Conservation (phyloP, 1,140 invertebrate species). For the Calephelis nemesis region DNA sequence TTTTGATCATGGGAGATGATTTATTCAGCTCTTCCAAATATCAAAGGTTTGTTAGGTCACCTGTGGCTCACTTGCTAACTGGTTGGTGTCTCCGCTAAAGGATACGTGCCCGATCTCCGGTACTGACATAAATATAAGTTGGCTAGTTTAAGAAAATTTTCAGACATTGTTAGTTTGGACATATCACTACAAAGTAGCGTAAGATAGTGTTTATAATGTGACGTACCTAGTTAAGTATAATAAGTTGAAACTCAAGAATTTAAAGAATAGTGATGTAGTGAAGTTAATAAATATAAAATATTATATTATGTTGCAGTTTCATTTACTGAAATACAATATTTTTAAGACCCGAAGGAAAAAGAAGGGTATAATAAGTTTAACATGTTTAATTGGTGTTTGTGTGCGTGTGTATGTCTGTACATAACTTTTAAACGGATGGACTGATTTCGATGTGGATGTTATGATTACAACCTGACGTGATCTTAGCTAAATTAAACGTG, state of each 20-base stretch:
- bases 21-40: no score
- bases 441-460: no score
- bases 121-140: conserved; percentile 60
- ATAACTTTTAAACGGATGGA: no score
- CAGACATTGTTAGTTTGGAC: conserved; percentile 59
- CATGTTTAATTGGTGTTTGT: no score
- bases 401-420: no score
- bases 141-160: conserved; percentile 68
- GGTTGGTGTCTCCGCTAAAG: conserved; percentile 18
- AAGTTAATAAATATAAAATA: conserved; percentile 71
- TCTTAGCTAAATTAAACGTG: no score
- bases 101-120: conserved; percentile 63
- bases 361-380: no score
- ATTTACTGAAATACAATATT: conserved; percentile 25
- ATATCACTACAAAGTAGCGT: conserved; percentile 66
- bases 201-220: conserved; percentile 73
- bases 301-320: conserved; percentile 41
- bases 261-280: conserved; percentile 72
- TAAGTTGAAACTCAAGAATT: conserved; percentile 74
- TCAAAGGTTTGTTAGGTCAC: no score
- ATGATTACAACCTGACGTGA: no score
- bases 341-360: no score
- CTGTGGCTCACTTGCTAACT: background rate
- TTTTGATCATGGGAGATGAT: no score
- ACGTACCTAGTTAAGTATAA: conserved; percentile 74